phyloP scores from a whole-genome alignment of 1,140 invertebrate genomes.

The Brachionus plicatilis region DNA sequence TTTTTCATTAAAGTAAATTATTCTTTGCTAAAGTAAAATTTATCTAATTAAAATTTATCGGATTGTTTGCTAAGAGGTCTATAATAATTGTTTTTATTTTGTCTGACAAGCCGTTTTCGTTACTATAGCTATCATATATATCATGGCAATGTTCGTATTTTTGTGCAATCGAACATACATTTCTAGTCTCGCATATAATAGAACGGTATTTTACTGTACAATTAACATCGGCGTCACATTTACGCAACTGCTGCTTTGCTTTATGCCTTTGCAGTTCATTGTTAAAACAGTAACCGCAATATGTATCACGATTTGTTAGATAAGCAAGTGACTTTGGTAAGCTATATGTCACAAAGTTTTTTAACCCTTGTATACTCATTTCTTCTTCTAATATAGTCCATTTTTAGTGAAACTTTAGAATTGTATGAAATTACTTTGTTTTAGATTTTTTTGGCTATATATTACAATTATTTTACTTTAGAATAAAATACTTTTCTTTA shows the following conservation, averaged over 20 bases:
- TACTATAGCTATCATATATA: too few relatives aligned
- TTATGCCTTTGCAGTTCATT: background rate
- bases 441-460: background rate
- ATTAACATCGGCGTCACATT: background rate
- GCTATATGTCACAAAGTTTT: background rate
- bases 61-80: background rate
- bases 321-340: background rate
- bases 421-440: background rate
- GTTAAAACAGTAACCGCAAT: background rate
- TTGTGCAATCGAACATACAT: too few relatives aligned
- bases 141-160: too few relatives aligned
- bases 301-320: background rate
- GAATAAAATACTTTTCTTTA: background rate
- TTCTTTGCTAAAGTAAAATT: too few relatives aligned
- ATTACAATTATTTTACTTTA: background rate
- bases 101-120: too few relatives aligned
- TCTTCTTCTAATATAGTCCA: background rate
- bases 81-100: too few relatives aligned
- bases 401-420: background rate
- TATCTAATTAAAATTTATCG: too few relatives aligned
- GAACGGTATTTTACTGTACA: too few relatives aligned
- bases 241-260: background rate
- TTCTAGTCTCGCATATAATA: too few relatives aligned
- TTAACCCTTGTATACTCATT: too few relatives aligned
- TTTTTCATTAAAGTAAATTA: too few relatives aligned